Base-by-base conservation (phyloP, 2,888 invertebrate species). In the Conistra vaccinii region DNA sequence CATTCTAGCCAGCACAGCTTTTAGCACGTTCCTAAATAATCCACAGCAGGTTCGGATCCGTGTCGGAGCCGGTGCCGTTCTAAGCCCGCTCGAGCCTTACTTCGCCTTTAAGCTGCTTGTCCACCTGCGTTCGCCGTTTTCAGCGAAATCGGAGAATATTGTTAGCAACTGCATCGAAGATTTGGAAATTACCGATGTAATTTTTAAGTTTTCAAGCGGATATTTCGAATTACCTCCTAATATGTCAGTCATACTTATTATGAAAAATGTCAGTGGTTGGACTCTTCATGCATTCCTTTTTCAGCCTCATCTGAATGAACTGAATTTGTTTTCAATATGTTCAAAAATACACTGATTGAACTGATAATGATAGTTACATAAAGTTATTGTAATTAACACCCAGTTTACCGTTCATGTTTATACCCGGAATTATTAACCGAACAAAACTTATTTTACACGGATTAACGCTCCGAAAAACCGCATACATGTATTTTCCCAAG, bases 401-500 rank as follows among this genome's bases (percentile, higher is more conserved):
- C 29, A 67, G 14, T 58, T 58, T 68, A 65, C 39, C 48, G 32
- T 26, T 65, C n/a, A 53, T 67, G 35, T 80, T 73, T 26, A 39
- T 39, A 26, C 23, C 35, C 65, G 35, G 10, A 42, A 58, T 73
- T 57, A 84, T 61, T 74, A 69, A 69, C 60, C 12, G 63, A 39
- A n/a, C 35, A 57, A 61, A 85, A 77, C 23, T 42, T 42, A 72
- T 78, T 73, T 67, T 62, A 62, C 42, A 58, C n/a, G 55, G 81
- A 79, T 87, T 85, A 85, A 76, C 66, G 75, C 74, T 62, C 45
- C 20, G 57, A 76, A 87, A 87, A 79, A 69, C 79, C 73, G 60
- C 79, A 69, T 76, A 76, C 71, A 76, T 88, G 88, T 86, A 90
- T 88, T 88, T 90, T 90, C 88, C 88, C 89, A 89, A 92, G 92